phyloP scores from a whole-genome alignment of 2,113 vertebrate species.

The Okapia johnstoni region DNA sequence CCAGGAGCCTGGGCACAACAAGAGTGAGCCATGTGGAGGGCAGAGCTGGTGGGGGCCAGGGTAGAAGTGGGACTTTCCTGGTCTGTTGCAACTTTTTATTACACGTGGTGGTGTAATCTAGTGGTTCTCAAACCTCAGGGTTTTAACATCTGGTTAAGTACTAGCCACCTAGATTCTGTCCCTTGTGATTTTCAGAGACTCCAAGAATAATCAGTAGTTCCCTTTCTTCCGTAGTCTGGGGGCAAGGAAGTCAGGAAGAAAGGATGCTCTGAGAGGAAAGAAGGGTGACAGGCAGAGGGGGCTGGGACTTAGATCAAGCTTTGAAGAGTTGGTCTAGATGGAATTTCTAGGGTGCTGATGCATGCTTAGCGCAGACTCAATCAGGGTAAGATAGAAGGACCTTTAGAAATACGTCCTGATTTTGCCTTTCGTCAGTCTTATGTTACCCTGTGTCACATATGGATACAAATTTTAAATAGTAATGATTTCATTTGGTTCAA shows the following conservation, averaged over 20 bases:
- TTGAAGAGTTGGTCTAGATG: background rate
- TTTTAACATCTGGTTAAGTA: background rate
- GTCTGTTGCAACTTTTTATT: background rate
- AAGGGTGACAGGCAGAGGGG: background rate
- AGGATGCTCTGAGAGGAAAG: background rate
- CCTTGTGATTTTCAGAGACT: background rate
- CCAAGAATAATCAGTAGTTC: background rate
- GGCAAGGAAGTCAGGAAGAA: background rate
- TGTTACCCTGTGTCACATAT: background rate
- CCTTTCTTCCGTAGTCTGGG: background rate
- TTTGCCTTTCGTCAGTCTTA: background rate
- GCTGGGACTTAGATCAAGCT: background rate
- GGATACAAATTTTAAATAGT: background rate
- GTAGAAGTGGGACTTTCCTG: background rate
- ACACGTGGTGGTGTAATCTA: background rate
- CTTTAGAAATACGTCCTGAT: background rate
- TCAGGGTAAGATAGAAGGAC: background rate
- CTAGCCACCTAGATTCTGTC: background rate
- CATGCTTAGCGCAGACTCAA: background rate
- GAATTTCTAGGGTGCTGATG: background rate
- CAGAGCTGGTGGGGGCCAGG: accelerated
- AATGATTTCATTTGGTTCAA: background rate
- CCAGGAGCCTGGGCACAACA: background rate
- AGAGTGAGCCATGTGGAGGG: background rate
- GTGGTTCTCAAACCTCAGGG: background rate